Evolutionary conservation across 2,888 invertebrate species (phyloP).

Genomic region (Gisinianus flammeolus): DNA sequence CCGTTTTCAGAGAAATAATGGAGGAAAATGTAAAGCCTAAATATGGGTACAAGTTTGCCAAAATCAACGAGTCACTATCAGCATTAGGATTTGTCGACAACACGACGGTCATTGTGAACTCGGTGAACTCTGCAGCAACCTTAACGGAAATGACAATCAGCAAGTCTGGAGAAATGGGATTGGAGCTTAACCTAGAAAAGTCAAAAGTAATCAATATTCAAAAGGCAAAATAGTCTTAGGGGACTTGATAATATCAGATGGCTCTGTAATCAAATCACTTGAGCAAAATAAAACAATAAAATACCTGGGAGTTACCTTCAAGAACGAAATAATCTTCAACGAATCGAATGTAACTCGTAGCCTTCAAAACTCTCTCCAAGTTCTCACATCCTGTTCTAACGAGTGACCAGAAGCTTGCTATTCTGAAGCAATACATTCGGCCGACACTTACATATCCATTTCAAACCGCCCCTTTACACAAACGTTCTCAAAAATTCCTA

Average conservation of each 20-base stretch:
- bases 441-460: background rate
- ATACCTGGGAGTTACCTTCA: background rate
- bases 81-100: background rate
- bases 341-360: background rate
- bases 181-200: background rate
- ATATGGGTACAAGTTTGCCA: background rate
- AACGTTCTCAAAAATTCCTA: too few relatives aligned
- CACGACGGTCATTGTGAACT: too few relatives aligned
- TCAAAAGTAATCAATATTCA: background rate
- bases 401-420: background rate
- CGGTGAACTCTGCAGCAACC: too few relatives aligned
- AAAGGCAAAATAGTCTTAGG: background rate
- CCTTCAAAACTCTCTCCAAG: background rate
- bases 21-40: background rate
- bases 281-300: too few relatives aligned
- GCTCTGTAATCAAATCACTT: background rate
- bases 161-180: background rate
- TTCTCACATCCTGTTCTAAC: background rate
- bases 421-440: background rate
- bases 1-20: background rate
- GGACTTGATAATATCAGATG: background rate
- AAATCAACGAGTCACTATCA: background rate
- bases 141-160: too few relatives aligned
- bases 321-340: background rate
- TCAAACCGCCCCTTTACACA: background rate